Evolutionary conservation across 2,888 invertebrate species (phyloP).

Genomic region (Drosophila nr. perissopoda): DNA sequence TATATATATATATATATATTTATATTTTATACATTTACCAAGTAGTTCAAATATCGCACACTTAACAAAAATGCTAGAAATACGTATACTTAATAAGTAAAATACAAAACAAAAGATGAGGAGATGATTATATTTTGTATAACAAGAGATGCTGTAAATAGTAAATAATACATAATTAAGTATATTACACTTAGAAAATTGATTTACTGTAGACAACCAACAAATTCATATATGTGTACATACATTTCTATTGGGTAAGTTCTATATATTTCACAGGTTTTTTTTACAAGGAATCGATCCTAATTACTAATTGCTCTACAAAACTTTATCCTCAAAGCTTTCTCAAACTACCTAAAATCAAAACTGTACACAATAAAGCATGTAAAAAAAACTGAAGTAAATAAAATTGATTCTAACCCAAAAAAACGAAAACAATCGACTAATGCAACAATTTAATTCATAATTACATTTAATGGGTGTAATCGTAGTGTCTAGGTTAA

Average conservation of each 20-base stretch:
- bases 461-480: constrained; percentile 16
- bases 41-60: constrained; percentile 69
- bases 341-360: constrained; percentile 21
- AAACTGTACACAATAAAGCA: constrained; percentile 41
- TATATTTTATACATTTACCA: constrained; percentile 61
- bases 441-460: constrained; percentile 11
- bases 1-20: constrained; percentile 51
- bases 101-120: neutral
- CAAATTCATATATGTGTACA: constrained; percentile 36
- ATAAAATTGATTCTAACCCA: constrained; percentile 39
- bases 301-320: constrained; percentile 28
- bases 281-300: constrained; percentile 31
- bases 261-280: constrained; percentile 30
- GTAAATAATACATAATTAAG: constrained; percentile 43
- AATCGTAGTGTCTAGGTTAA: constrained; percentile 12
- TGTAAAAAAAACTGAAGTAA: constrained; percentile 46
- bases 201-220: constrained; percentile 35
- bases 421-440: constrained; percentile 3
- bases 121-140: constrained; percentile 56
- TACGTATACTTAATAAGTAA: constrained; percentile 41
- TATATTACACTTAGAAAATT: constrained; percentile 45
- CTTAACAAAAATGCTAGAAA: constrained; percentile 45
- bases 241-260: constrained; percentile 53
- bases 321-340: constrained; percentile 41
- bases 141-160: constrained; percentile 54